Conservation (phyloP, 2,797 vertebrate species). For the Acipenser transmontanus region DNA sequence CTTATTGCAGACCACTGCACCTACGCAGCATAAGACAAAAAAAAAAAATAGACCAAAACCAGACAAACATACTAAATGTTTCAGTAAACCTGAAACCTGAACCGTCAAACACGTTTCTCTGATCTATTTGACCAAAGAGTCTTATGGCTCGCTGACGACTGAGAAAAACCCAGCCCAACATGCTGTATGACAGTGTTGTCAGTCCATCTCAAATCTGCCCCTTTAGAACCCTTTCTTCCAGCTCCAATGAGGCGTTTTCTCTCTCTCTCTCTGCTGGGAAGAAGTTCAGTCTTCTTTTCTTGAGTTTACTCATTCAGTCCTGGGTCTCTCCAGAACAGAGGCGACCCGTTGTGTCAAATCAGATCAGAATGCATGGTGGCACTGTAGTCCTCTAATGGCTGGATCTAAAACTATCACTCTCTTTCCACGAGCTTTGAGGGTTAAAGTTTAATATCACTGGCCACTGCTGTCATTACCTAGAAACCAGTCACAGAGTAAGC, state of each 20-base stretch:
- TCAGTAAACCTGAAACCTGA: no score
- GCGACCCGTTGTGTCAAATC: slow-evolving; percentile 2
- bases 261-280: slow-evolving; percentile 14
- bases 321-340: background rate
- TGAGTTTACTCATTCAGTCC: background rate
- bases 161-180: background rate
- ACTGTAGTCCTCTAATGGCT: background rate
- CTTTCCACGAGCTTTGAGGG: no score
- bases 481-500: no score
- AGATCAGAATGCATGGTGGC: slow-evolving; percentile 1
- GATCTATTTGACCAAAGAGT: background rate
- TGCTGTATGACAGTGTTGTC: slow-evolving; percentile 28
- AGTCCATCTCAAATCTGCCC: slow-evolving; percentile 21
- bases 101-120: no score
- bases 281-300: background rate
- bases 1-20: no score
- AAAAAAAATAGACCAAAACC: no score
- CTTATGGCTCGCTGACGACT: background rate
- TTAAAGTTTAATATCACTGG: no score
- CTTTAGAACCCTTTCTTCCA: slow-evolving; percentile 18
- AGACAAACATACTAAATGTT: no score
- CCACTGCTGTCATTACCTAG: no score
- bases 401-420: no score
- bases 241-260: slow-evolving; percentile 16
- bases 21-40: no score